Evolutionary conservation across 2,797 vertebrate genomes (phyloP).

Genomic region (Mareca strepera): DNA sequence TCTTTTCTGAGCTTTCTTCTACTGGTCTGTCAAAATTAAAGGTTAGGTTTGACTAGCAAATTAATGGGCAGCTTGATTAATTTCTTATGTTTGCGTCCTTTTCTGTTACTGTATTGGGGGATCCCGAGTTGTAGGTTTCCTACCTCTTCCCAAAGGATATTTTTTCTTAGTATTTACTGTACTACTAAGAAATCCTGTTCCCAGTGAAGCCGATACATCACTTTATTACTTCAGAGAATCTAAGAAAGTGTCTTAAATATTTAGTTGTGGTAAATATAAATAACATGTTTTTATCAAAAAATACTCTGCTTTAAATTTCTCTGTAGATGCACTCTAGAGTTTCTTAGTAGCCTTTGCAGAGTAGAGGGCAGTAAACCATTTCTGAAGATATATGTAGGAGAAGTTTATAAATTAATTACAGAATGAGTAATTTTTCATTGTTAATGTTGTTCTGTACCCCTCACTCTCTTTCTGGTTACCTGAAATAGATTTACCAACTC

Average conservation of each 20-base stretch:
- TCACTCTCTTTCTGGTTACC: not conserved
- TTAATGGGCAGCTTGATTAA: not conserved
- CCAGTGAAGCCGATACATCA: not conserved
- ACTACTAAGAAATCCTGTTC: not conserved
- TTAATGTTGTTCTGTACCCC: not conserved
- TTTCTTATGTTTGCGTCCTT: not conserved
- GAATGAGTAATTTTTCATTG: not conserved
- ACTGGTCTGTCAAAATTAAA: not conserved
- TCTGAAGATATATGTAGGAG: not conserved
- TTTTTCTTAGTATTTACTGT: not conserved
- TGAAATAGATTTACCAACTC: not conserved
- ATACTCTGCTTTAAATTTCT: not conserved
- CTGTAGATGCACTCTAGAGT: not conserved
- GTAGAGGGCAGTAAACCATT: not conserved
- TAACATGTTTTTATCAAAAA: not conserved
- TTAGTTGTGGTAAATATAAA: not conserved
- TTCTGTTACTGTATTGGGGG: not conserved
- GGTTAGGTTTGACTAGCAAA: not conserved
- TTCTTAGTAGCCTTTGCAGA: not conserved
- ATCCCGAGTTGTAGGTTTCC: not conserved
- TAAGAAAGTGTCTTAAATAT: not conserved
- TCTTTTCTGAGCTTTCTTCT: not conserved
- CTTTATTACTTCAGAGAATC: not conserved
- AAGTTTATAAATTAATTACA: not conserved
- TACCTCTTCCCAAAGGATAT: not conserved